These are phyloP conservation scores for Drosophila paranaensis DNA, from an alignment of 2,888 invertebrate species.

Conservation along the genomic window DNA sequence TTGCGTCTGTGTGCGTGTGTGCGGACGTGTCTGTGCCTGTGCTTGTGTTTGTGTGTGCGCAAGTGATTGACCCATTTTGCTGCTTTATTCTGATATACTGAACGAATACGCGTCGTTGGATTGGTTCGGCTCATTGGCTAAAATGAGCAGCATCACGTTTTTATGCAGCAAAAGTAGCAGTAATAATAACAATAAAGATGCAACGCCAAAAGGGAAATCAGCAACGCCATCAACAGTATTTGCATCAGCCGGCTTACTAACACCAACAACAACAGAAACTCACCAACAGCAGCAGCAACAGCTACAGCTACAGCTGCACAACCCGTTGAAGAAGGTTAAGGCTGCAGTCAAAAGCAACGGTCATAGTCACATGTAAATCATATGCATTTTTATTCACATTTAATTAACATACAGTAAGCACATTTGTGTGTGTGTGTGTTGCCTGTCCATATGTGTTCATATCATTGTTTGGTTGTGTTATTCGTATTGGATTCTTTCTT, in stretches of 20 bases:
- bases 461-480: conserved; percentile 27
- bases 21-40: conserved; percentile 17
- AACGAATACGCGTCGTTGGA: conserved; percentile 28
- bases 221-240: conserved; percentile 29
- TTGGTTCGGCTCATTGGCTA: conserved; percentile 31
- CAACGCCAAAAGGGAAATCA: conserved; percentile 35
- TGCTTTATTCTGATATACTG: conserved; percentile 32
- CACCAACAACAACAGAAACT: conserved; percentile 37
- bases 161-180: conserved; percentile 67
- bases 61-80: conserved; percentile 72
- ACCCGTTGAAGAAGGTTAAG: conserved; percentile 68
- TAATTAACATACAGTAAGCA: conserved; percentile 32
- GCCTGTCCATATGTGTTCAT: not conserved
- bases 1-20: conserved; percentile 1
- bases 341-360: conserved; percentile 63
- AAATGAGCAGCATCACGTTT: conserved; percentile 79
- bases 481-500: conserved; percentile 19
- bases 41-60: conserved; percentile 25
- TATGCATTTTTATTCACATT: conserved; percentile 60
- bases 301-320: conserved; percentile 36
- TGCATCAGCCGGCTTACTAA: conserved; percentile 46
- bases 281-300: conserved; percentile 20
- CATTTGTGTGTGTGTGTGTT: conserved; percentile 4
- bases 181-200: conserved; percentile 43
- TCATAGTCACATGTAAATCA: conserved; percentile 73